Percentiles rank a stretch among this genome's conserved stretches.
phyloP scores from a whole-genome alignment of 1,140 invertebrate species.

The Euglossa dilemma region DNA sequence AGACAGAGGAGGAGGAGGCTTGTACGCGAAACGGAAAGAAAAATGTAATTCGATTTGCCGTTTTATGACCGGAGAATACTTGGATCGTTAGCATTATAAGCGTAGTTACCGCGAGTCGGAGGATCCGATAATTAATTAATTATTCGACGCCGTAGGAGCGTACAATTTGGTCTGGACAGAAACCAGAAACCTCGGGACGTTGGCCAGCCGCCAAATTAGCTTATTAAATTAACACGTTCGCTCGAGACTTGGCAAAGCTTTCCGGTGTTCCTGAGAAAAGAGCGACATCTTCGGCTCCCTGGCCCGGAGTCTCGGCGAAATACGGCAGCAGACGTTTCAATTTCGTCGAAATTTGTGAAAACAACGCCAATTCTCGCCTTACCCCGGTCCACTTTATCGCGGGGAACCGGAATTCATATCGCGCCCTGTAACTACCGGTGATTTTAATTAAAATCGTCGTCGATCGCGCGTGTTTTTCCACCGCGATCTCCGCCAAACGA shows the following conservation, averaged over 20 bases:
- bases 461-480: not conserved
- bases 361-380: not conserved
- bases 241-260: conserved; percentile 59
- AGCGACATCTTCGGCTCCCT: not conserved
- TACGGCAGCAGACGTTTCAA: conserved; percentile 16
- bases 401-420: not conserved
- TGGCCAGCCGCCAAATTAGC: conserved; percentile 73
- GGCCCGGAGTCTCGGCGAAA: not conserved
- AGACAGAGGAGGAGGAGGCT: too few species aligned
- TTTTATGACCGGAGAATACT: conserved; percentile 15
- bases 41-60: conserved; percentile 16
- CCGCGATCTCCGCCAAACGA: not conserved
- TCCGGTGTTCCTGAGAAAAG: conserved; percentile 38
- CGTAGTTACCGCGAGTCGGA: conserved; percentile 28
- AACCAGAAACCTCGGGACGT: conserved; percentile 68
- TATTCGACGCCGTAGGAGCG: conserved; percentile 56
- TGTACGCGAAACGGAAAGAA: not conserved
- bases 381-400: not conserved
- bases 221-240: conserved; percentile 75
- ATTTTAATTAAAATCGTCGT: conserved; percentile 2
- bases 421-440: not conserved
- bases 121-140: conserved; percentile 68
- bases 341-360: not conserved
- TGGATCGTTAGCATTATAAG: conserved; percentile 46
- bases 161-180: conserved; percentile 65